Evolutionary conservation across 2,113 vertebrate species (phyloP).

Genomic region (Paracanthobrama guichenoti): DNA sequence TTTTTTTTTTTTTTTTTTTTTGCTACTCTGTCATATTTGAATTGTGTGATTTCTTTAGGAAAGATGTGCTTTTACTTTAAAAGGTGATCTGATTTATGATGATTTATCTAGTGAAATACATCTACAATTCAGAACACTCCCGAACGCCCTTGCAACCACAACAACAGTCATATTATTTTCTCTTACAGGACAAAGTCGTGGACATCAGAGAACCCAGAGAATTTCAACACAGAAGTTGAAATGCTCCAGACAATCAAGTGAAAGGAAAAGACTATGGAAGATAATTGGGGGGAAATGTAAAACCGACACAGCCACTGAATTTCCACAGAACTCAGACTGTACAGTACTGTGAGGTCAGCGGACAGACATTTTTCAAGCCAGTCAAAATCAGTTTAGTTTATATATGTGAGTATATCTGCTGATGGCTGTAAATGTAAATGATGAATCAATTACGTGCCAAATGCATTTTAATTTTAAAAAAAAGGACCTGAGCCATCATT

Average conservation of each 20-base stretch:
- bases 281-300: not conserved
- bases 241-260: not conserved
- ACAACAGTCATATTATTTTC: not conserved
- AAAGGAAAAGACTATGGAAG: not conserved
- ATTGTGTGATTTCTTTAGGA: too few species aligned
- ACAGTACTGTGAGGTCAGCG: conserved; percentile 33
- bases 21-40: too few species aligned
- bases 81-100: not conserved
- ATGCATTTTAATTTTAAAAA: conserved; percentile 40
- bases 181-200: not conserved
- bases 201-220: not conserved
- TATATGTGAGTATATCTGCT: conserved; percentile 40
- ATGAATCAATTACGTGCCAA: conserved; percentile 57
- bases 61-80: too few species aligned
- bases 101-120: not conserved
- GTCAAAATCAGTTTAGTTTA: conserved; percentile 42
- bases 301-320: not conserved
- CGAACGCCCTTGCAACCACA: not conserved
- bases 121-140: not conserved
- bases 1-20: too few species aligned
- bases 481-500: conserved; percentile 42
- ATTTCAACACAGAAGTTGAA: not conserved
- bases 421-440: conserved; percentile 59
- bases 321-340: not conserved
- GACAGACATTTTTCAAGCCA: conserved; percentile 30